phyloP scores from a whole-genome alignment of 2,113 vertebrate genomes.

The Erinaceus europaeus region DNA sequence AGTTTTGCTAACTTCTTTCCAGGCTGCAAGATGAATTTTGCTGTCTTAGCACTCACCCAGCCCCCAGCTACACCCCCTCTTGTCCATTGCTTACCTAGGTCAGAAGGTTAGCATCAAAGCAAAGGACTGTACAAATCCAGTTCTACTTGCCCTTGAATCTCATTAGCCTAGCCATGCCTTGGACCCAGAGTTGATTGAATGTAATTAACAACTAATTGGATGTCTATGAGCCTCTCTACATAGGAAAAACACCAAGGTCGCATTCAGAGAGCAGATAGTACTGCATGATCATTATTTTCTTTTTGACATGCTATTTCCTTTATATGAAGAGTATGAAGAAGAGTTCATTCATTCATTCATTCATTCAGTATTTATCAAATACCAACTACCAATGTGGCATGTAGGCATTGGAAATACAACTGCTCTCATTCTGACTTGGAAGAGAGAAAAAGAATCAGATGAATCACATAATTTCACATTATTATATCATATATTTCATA shows the following conservation, averaged over 20 bases:
- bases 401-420: neutral
- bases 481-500: too few relatives aligned
- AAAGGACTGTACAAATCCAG: neutral
- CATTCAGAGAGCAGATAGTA: neutral
- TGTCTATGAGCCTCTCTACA: neutral
- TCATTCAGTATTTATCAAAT: too few relatives aligned
- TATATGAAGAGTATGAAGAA: neutral
- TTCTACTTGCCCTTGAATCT: neutral
- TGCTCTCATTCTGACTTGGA: neutral
- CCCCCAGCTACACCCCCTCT: too few relatives aligned
- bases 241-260: neutral
- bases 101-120: neutral
- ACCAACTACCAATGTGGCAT: neutral
- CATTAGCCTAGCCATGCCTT: neutral
- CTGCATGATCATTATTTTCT: neutral
- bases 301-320: neutral
- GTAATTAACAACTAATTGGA: constrained; percentile 47
- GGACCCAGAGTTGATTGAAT: constrained; percentile 5
- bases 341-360: neutral
- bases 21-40: neutral
- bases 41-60: neutral
- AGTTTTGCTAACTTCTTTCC: neutral
- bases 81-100: neutral
- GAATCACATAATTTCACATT: neutral
- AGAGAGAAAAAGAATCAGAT: neutral